These are phyloP conservation scores for Helicoverpa assulta DNA, from an alignment of 2,888 invertebrate species.

Conservation along the genomic window DNA sequence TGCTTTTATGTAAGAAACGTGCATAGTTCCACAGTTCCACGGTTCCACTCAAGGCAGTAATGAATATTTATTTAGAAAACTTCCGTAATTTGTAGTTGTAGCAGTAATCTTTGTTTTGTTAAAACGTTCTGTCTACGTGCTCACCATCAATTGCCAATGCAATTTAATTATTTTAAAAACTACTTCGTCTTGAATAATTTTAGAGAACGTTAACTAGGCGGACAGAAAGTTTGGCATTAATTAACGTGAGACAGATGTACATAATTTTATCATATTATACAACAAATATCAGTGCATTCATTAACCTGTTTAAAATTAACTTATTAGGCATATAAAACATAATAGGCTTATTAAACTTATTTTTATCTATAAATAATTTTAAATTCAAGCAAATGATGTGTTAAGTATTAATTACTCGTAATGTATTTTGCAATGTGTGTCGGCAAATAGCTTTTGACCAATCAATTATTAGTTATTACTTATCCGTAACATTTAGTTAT, in stretches of 20 bases:
- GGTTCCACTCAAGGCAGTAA: constrained; percentile 4
- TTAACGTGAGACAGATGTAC: no score
- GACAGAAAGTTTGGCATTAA: not conserved
- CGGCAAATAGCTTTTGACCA: constrained; percentile 24
- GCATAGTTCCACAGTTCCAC: not conserved
- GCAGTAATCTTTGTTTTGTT: not conserved
- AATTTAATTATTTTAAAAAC: not conserved
- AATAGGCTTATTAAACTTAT: no score
- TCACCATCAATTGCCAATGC: not conserved
- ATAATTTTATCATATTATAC: no score
- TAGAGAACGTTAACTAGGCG: no score
- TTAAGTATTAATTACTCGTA: constrained; percentile 53
- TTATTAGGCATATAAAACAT: no score
- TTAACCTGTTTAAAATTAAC: no score
- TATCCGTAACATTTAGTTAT: constrained; percentile 19
- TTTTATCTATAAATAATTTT: constrained; percentile 40
- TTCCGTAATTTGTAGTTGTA: not conserved
- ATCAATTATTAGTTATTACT: constrained; percentile 21
- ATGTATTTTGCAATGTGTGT: constrained; percentile 34
- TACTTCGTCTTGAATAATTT: not conserved
- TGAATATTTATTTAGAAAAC: constrained; percentile 1
- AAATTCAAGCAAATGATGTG: constrained; percentile 47
- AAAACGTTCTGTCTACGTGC: not conserved
- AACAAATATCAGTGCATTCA: no score
- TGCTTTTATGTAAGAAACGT: constrained; percentile 20